These are phyloP conservation scores for Ormyrus nitidulus DNA, from an alignment of 2,888 invertebrate species.

Conservation along the genomic window DNA sequence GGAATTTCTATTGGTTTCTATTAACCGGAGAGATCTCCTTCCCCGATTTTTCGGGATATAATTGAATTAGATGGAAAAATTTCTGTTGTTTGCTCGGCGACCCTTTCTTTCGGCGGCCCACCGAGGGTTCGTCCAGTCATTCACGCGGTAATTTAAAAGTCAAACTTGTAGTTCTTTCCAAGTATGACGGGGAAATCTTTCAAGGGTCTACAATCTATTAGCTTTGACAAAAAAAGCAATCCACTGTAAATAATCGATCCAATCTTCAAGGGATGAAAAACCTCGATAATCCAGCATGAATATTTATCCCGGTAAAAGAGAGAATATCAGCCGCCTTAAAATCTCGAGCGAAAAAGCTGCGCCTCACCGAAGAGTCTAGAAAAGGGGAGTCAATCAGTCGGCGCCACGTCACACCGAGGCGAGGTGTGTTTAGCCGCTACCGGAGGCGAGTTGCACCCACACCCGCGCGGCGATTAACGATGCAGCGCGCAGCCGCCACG, in stretches of 20 bases:
- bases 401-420: conserved; percentile 37
- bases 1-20: neutral
- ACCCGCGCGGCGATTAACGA: conserved; percentile 30
- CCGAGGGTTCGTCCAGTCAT: too few relatives aligned
- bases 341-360: too few relatives aligned
- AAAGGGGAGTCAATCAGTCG: neutral
- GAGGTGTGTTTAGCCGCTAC: conserved; percentile 6
- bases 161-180: too few relatives aligned
- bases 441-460: neutral
- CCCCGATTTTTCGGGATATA: neutral
- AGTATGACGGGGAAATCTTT: neutral
- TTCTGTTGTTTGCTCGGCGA: neutral
- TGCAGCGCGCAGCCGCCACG: conserved; percentile 18
- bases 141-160: too few relatives aligned
- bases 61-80: conserved; percentile 15
- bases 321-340: too few relatives aligned
- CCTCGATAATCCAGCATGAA: too few relatives aligned
- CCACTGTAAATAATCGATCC: too few relatives aligned
- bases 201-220: neutral
- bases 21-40: conserved; percentile 4
- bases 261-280: too few relatives aligned
- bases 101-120: too few relatives aligned
- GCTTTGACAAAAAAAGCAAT: neutral
- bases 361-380: too few relatives aligned
- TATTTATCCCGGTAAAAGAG: too few relatives aligned